Conservation (phyloP, 2,113 vertebrate genomes). For the Hypanus sabinus region DNA sequence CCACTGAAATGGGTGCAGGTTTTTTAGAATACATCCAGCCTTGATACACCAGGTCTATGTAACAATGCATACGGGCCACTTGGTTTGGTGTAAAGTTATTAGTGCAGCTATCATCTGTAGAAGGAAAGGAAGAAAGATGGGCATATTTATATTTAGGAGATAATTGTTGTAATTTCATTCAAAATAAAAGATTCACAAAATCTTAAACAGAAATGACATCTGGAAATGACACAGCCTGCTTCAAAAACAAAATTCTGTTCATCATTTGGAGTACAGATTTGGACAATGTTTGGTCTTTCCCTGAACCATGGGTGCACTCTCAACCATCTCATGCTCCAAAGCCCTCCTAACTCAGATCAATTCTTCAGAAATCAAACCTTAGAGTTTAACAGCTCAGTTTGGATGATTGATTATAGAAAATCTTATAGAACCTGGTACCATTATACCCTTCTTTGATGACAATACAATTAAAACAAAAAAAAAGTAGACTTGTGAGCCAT, state of each 20-base stretch:
- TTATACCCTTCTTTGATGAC: not conserved
- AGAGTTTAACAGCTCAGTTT: not conserved
- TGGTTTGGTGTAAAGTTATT: constrained; percentile 93
- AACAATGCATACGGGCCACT: constrained; percentile 95
- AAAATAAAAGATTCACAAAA: not conserved
- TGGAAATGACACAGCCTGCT: not conserved
- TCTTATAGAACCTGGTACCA: not conserved
- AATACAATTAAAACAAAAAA: no score
- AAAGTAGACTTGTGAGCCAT: no score
- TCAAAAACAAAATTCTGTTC: not conserved
- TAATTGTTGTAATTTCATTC: not conserved
- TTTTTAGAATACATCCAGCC: constrained; percentile 69
- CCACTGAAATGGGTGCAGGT: constrained; percentile 70
- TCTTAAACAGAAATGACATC: not conserved
- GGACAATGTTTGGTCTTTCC: not conserved
- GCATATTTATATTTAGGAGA: not conserved
- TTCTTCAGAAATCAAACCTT: not conserved
- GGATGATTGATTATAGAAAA: no score
- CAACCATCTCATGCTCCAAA: not conserved
- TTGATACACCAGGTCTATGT: constrained; percentile 87
- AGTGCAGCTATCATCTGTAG: constrained; percentile 87
- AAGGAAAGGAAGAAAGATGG: constrained; percentile 27
- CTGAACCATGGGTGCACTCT: not conserved
- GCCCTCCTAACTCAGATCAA: not conserved
- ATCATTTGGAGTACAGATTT: not conserved